These are phyloP conservation scores for Diceros bicornis DNA, from an alignment of 2,797 vertebrate species.

Conservation along the genomic window DNA sequence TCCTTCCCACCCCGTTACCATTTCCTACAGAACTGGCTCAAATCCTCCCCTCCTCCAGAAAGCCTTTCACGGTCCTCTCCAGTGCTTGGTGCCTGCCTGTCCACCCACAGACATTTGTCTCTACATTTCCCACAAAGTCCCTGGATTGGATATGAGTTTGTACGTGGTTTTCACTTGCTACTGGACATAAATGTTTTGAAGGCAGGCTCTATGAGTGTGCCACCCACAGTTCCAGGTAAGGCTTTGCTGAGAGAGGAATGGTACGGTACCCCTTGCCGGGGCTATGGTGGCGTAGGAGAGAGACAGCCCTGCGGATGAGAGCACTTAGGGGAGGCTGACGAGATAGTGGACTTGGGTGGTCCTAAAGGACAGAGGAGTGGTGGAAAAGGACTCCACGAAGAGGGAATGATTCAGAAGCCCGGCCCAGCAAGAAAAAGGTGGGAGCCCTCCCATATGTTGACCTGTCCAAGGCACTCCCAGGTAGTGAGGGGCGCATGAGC, in stretches of 20 bases:
- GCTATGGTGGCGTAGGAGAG: background rate
- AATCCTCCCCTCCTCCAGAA: background rate
- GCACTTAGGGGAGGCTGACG: background rate
- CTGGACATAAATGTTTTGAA: background rate
- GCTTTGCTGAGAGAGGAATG: background rate
- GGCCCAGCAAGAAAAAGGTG: background rate
- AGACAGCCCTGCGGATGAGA: background rate
- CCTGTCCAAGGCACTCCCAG: background rate
- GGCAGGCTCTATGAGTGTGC: background rate
- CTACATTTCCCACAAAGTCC: background rate
- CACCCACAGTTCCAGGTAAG: background rate
- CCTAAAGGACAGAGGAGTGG: background rate
- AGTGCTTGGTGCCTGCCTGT: background rate
- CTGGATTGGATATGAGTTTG: background rate
- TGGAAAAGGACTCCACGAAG: background rate
- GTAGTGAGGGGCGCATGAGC: background rate
- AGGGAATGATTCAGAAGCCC: background rate
- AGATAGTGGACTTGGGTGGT: background rate
- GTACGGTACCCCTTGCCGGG: background rate
- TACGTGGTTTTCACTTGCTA: background rate
- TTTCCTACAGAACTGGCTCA: background rate
- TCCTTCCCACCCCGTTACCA: background rate
- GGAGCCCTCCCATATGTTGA: background rate
- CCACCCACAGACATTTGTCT: background rate
- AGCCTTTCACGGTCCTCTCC: background rate